phyloP scores from a whole-genome alignment of 1,140 invertebrate genomes.

The Drosophila melanogaster region DNA sequence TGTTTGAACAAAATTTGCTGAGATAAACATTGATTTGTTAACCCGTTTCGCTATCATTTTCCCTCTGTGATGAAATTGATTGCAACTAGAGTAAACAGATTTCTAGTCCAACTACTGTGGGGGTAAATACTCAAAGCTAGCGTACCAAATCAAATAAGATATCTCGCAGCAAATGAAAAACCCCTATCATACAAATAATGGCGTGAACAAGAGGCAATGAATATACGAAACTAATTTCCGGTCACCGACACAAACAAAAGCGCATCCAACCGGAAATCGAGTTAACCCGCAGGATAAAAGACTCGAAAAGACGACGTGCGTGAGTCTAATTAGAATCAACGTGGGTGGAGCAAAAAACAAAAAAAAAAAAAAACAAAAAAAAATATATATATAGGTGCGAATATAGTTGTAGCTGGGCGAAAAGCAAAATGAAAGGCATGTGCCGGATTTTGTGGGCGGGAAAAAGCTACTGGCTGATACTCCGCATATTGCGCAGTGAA shows the following conservation, averaged over 20 bases:
- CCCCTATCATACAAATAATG: constrained; percentile 16
- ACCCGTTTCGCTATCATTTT: not conserved
- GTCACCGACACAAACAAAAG: constrained; percentile 60
- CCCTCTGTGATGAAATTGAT: constrained; percentile 30
- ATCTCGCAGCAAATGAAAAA: constrained; percentile 5
- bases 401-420: too few relatives aligned
- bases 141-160: constrained; percentile 47
- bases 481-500: constrained; percentile 42
- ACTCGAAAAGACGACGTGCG: constrained; percentile 43
- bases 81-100: constrained; percentile 18
- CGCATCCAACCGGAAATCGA: constrained; percentile 73
- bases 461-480: constrained; percentile 12
- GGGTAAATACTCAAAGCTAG: constrained; percentile 44
- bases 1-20: too few relatives aligned
- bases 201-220: constrained; percentile 39
- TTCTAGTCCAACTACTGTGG: constrained; percentile 7
- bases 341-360: not conserved
- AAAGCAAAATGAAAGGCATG: constrained; percentile 9
- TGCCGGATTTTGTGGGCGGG: constrained; percentile 5
- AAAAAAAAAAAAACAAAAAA: not conserved
- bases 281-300: constrained; percentile 59
- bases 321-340: constrained; percentile 58
- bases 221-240: constrained; percentile 81
- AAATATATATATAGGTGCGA: too few relatives aligned
- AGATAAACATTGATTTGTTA: too few relatives aligned